Evolutionary conservation across 2,888 invertebrate species (phyloP), one percentile per base, ranked within the genome.

Genomic region (Carterocephalus palaemon): DNA sequence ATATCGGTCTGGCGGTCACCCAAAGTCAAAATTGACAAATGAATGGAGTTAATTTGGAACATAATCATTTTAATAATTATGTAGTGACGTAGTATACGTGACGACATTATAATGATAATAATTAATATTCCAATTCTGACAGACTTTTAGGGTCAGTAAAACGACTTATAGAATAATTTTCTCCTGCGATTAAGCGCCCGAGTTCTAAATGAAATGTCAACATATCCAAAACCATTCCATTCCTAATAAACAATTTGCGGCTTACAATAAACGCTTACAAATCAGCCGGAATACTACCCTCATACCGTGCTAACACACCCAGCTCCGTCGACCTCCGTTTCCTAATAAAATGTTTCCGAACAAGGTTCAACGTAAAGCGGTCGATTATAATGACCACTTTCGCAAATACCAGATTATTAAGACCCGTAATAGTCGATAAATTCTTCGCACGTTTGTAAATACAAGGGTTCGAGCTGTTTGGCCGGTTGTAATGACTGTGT

Each of bases 161-260:
- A 28, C 6, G 5, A 24, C 10, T n/a, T n/a, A n/a, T n/a, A n/a
- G n/a, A n/a, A 28, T 28, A 8, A 22, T 36, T 43, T 36, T 16
- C 29, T 19, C 19, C 6, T 13, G 10, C 13, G 10, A 34, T 28
- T 48, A 46, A 29, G 26, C 9, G 32, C 3, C 8, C 29, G 22
- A 47, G 47, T 39, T 46, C 38, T 32, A 51, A 53, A 57, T 43
- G 51, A 49, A 55, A 50, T 39, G 51, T 51, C 49, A 57, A 55
- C 49, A 46, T 49, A 49, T 50, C 53, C 40, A 46, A 48, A 32
- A 43, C 32, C 34, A 43, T 36, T 46, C 52, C 39, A 39, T 45
- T 42, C 46, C 34, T 46, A 49, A 53, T 53, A 55, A 52, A 58
- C 55, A 48, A 55, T 58, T 58, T 50, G 51, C 53, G 49, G 53